Percentiles rank a stretch among this genome's conserved stretches.
Evolutionary conservation across 1,140 invertebrate species (phyloP).

Genomic region (Atta texana): DNA sequence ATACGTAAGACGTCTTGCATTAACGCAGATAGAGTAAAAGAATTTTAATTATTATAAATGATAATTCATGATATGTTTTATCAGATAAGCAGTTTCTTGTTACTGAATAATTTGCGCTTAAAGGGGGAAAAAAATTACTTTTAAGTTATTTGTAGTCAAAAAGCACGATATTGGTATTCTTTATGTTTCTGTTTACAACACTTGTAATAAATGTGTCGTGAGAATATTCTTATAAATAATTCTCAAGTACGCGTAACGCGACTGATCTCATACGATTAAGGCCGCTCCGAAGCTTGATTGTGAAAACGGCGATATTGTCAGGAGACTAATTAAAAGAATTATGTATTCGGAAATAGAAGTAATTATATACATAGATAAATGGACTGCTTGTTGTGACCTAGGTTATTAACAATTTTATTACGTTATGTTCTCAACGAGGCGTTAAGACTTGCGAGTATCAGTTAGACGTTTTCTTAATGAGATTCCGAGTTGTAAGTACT

Average conservation of each 20-base stretch:
- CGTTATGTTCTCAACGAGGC: slow-evolving; percentile 15
- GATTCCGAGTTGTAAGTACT: slow-evolving; percentile 29
- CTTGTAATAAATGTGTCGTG: background rate
- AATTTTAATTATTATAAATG: background rate
- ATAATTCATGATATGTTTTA: background rate
- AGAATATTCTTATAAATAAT: slow-evolving; percentile 33
- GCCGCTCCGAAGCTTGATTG: background rate
- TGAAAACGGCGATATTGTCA: slow-evolving; percentile 38
- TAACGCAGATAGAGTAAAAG: background rate
- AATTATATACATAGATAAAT: slow-evolving; percentile 34
- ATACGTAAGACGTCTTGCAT: background rate
- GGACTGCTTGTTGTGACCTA: background rate
- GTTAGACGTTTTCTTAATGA: slow-evolving; percentile 64
- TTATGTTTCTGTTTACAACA: background rate
- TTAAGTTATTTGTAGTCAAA: background rate
- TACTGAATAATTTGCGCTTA: background rate
- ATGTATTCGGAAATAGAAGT: background rate
- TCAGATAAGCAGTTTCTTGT: background rate
- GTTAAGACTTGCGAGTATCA: background rate
- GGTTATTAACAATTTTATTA: slow-evolving; percentile 31
- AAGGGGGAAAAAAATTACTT: background rate
- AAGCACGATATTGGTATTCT: background rate
- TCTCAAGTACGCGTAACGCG: slow-evolving; percentile 54
- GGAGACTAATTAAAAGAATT: slow-evolving; percentile 36
- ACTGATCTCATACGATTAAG: slow-evolving; percentile 33